These are phyloP conservation scores for Mus pahari DNA, from an alignment of 2,113 vertebrate genomes.

Conservation along the genomic window DNA sequence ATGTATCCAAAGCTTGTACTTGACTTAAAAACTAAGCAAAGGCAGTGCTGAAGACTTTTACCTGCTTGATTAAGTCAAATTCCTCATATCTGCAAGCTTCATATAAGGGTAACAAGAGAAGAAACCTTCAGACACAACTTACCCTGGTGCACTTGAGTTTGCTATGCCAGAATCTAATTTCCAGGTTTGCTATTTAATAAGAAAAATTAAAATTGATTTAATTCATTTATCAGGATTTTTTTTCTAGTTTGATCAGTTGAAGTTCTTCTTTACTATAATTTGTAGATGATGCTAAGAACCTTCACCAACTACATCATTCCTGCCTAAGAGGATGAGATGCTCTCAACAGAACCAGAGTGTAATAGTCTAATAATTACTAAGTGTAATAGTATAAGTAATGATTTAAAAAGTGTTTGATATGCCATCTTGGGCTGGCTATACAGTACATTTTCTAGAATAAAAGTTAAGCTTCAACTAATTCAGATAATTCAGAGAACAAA, in stretches of 20 bases:
- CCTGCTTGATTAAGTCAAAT: slow-evolving; percentile 24
- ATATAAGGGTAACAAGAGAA: slow-evolving; percentile 1
- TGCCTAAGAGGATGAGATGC: slow-evolving; percentile 42
- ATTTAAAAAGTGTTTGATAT: neutral
- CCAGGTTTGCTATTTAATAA: slow-evolving; percentile 45
- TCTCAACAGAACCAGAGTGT: slow-evolving; percentile 36
- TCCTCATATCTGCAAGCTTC: neutral
- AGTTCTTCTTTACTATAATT: slow-evolving; percentile 50
- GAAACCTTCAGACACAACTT: slow-evolving; percentile 27
- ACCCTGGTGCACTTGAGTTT: neutral
- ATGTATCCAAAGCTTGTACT: slow-evolving; percentile 47
- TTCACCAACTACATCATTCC: slow-evolving; percentile 47
- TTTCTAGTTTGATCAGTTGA: slow-evolving; percentile 52
- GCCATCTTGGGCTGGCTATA: neutral
- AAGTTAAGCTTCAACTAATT: neutral
- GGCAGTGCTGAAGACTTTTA: neutral
- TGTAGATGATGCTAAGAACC: slow-evolving; percentile 12
- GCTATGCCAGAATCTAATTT: neutral
- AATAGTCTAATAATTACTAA: slow-evolving; percentile 51
- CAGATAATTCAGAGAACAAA: neutral
- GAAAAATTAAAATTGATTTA: slow-evolving; percentile 44
- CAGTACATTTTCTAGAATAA: slow-evolving; percentile 19
- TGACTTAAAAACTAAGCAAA: slow-evolving; percentile 43
- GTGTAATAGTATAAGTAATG: slow-evolving; percentile 49
- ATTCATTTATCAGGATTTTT: slow-evolving; percentile 54